A percentile compares a stretch with the other conserved stretches of the same genome.
Conservation (phyloP, 1,140 invertebrate genomes). For the Brachionus sp. region DNA sequence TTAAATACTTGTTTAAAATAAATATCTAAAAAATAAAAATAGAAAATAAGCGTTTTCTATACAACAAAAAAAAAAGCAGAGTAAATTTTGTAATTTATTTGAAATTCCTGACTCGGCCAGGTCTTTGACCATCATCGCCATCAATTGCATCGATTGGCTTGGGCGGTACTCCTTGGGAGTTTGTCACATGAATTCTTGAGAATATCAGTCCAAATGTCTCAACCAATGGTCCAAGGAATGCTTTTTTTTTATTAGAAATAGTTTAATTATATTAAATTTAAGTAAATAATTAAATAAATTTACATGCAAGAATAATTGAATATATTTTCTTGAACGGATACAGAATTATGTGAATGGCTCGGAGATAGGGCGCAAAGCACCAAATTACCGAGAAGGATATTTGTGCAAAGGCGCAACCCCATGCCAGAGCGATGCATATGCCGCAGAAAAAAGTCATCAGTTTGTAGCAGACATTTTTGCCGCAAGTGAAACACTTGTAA, state of each 20-base stretch:
- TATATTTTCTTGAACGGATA: constrained; percentile 1
- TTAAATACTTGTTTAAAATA: too few species aligned
- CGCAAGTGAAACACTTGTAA: constrained; percentile 29
- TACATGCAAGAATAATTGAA: constrained; percentile 23
- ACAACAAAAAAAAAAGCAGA: neutral
- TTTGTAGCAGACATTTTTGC: constrained; percentile 38
- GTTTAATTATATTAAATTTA: too few species aligned
- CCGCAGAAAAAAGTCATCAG: constrained; percentile 23
- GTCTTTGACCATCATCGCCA: constrained; percentile 4
- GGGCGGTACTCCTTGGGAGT: constrained; percentile 27
- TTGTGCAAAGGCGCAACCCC: constrained; percentile 29
- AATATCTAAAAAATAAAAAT: too few species aligned
- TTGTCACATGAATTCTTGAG: constrained; percentile 26
- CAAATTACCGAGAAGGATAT: constrained; percentile 37
- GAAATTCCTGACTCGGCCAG: neutral
- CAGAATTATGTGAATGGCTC: constrained; percentile 1
- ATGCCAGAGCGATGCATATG: constrained; percentile 23
- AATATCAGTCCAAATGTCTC: constrained; percentile 21
- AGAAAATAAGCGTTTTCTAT: too few species aligned
- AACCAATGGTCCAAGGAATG: constrained; percentile 24
- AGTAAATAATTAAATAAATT: neutral
- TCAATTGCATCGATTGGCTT: constrained; percentile 43
- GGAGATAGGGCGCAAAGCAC: constrained; percentile 3
- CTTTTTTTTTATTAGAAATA: too few species aligned
- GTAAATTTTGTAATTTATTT: neutral